Evolutionary conservation across 2,113 vertebrate species (phyloP).

Genomic region (Mus spicilegus): DNA sequence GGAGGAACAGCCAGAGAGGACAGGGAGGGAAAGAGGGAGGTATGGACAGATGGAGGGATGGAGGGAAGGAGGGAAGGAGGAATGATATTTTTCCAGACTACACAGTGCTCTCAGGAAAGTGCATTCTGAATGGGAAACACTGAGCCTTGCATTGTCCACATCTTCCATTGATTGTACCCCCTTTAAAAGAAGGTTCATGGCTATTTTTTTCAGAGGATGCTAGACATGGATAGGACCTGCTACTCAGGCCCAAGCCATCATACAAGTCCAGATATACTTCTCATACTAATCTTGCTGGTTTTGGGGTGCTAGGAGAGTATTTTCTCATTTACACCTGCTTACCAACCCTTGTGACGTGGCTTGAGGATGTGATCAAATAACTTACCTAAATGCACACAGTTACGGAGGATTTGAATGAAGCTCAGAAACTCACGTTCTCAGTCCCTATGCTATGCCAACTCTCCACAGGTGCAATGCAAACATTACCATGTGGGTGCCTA

Average conservation of each 20-base stretch:
- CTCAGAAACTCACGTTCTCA: background rate
- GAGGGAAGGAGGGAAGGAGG: background rate
- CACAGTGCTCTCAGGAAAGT: background rate
- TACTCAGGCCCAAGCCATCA: background rate
- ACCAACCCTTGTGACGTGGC: background rate
- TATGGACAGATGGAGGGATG: fast-evolving
- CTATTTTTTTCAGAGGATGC: background rate
- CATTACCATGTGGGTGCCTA: fast-evolving
- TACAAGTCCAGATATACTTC: fast-evolving
- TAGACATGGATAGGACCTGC: background rate
- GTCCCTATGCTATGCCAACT: fast-evolving
- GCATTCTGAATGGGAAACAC: background rate
- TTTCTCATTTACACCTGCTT: background rate
- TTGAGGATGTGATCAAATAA: background rate
- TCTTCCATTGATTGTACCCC: background rate
- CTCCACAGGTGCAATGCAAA: background rate
- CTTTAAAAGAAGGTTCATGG: background rate
- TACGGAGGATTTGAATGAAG: background rate
- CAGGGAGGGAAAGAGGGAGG: too few relatives aligned
- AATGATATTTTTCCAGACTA: background rate
- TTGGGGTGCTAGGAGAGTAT: background rate
- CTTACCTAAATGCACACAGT: background rate
- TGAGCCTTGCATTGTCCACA: background rate
- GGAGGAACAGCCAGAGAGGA: too few relatives aligned
- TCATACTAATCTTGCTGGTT: background rate